Evolutionary conservation across 2,113 vertebrate species (phyloP).

Genomic region (Dromaius novaehollandiae): DNA sequence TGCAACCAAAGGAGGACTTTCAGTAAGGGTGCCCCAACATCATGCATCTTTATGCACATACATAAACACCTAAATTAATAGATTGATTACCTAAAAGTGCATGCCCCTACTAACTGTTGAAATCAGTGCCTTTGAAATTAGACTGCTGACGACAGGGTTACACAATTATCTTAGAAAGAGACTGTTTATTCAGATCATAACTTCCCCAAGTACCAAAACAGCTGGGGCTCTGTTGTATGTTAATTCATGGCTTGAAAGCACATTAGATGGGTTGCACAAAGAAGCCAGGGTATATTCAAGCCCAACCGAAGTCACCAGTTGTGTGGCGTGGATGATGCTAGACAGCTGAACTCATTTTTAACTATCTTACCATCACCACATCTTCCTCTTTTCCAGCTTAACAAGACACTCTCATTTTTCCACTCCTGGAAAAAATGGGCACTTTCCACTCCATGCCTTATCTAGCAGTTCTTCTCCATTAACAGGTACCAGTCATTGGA

Average conservation of each 20-base stretch:
- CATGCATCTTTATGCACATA: neutral
- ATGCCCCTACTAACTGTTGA: neutral
- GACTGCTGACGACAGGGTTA: neutral
- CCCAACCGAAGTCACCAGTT: neutral
- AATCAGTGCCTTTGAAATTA: neutral
- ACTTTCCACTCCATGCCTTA: neutral
- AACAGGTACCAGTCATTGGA: neutral
- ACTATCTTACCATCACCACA: neutral
- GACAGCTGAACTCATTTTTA: neutral
- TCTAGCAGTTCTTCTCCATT: neutral
- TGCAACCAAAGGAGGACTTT: neutral
- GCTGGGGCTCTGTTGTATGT: rapidly evolving
- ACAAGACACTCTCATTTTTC: neutral
- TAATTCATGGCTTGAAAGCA: neutral
- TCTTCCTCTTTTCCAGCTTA: neutral
- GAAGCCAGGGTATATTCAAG: neutral
- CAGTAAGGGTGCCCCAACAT: rapidly evolving
- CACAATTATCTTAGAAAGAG: neutral
- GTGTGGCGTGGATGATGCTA: neutral
- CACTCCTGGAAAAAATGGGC: neutral
- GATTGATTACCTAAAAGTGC: neutral
- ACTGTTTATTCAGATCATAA: neutral
- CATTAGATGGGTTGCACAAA: neutral
- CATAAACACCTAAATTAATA: rapidly evolving
- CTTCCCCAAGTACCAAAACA: neutral